phyloP scores from a whole-genome alignment of 2,797 vertebrate genomes.

The Acanthurus tractus region DNA sequence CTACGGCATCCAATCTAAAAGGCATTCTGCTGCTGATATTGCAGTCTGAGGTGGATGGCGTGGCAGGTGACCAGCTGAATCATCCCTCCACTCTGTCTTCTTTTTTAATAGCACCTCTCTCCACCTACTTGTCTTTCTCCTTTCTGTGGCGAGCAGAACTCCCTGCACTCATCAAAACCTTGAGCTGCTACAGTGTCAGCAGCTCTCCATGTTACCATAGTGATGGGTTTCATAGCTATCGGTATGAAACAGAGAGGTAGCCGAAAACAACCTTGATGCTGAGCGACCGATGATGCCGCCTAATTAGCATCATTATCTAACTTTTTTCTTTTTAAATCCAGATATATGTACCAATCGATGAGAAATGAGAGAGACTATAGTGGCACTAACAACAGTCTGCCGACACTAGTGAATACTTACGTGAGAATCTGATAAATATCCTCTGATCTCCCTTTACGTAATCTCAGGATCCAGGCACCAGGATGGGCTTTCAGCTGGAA shows the following conservation, averaged over 20 bases:
- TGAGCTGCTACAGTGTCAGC: slow-evolving; percentile 76
- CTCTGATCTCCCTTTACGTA: slow-evolving; percentile 94
- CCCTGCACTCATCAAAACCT: slow-evolving; percentile 81
- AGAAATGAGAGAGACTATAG: not conserved
- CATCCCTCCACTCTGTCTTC: slow-evolving; percentile 72
- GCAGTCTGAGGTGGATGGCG: slow-evolving; percentile 62
- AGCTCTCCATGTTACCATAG: slow-evolving; percentile 81
- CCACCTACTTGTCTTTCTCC: slow-evolving; percentile 71
- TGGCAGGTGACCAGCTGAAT: slow-evolving; percentile 78
- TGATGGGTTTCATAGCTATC: slow-evolving; percentile 66
- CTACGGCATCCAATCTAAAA: slow-evolving; percentile 62
- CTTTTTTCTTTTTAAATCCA: not conserved
- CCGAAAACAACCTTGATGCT: slow-evolving; percentile 67
- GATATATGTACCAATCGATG: too few relatives aligned
- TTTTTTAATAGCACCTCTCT: slow-evolving; percentile 72
- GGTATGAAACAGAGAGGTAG: slow-evolving; percentile 54
- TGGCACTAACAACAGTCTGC: not conserved
- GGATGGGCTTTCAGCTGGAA: slow-evolving; percentile 99
- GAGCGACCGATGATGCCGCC: slow-evolving; percentile 43
- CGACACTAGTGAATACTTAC: slow-evolving; percentile 84
- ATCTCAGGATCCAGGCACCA: slow-evolving; percentile 91
- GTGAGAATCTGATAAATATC: slow-evolving; percentile 93
- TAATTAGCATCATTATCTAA: slow-evolving; percentile 47
- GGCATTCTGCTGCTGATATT: slow-evolving; percentile 66
- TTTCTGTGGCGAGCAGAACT: slow-evolving; percentile 70